These are phyloP conservation scores for Drosophila anomalata DNA, from an alignment of 2,888 invertebrate species.

Conservation along the genomic window DNA sequence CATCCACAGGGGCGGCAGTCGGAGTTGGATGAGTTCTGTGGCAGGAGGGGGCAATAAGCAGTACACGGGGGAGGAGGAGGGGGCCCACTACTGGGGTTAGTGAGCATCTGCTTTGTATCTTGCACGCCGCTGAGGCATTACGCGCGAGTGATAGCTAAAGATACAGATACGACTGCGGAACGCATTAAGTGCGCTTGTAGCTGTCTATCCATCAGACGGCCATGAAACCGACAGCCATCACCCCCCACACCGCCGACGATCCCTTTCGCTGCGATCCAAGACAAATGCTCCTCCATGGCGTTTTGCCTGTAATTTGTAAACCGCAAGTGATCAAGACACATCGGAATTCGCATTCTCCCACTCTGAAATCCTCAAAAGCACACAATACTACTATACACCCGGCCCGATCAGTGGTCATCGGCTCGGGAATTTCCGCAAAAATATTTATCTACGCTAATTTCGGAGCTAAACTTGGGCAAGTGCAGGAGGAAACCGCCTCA, in stretches of 20 bases:
- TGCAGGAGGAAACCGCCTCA: slow-evolving; percentile 77
- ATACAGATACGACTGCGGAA: slow-evolving; percentile 46
- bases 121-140: slow-evolving; percentile 34
- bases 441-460: slow-evolving; percentile 81
- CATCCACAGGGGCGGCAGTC: slow-evolving; percentile 53
- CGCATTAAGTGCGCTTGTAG: slow-evolving; percentile 64
- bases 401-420: slow-evolving; percentile 71
- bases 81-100: slow-evolving; percentile 8
- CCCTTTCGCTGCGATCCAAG: slow-evolving; percentile 37
- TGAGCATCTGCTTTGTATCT: slow-evolving; percentile 72
- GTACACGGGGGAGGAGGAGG: neutral
- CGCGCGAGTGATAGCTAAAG: slow-evolving; percentile 53
- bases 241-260: slow-evolving; percentile 30
- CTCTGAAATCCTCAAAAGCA: slow-evolving; percentile 19
- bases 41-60: neutral
- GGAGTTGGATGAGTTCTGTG: slow-evolving; percentile 21
- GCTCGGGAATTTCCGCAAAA: slow-evolving; percentile 64
- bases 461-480: slow-evolving; percentile 67
- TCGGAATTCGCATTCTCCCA: slow-evolving; percentile 50
- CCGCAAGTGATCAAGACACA: slow-evolving; percentile 55
- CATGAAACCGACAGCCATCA: slow-evolving; percentile 39
- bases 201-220: slow-evolving; percentile 51
- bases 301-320: slow-evolving; percentile 56
- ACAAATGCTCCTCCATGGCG: slow-evolving; percentile 51
- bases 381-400: slow-evolving; percentile 4